A percentile compares a stretch with the other conserved stretches of the same genome.
These are phyloP conservation scores for Goniozus legneri DNA, from an alignment of 1,140 invertebrate genomes.

Conservation along the genomic window DNA sequence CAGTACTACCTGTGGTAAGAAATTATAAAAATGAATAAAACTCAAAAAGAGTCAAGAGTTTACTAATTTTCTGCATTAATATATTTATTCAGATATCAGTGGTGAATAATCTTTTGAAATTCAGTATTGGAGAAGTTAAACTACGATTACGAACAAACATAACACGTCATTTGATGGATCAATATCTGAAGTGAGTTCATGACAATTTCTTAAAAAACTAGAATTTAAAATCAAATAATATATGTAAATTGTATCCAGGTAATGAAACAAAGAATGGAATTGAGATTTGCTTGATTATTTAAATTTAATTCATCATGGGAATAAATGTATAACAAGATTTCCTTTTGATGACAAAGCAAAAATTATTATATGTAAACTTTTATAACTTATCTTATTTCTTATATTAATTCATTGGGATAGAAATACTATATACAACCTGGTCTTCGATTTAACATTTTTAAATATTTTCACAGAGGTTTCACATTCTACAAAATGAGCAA, in stretches of 20 bases:
- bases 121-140: constrained; percentile 90
- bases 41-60: background rate
- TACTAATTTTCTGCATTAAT: constrained; percentile 15
- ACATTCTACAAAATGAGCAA: constrained; percentile 98
- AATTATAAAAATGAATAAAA: constrained; percentile 17
- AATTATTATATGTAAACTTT: too few relatives aligned
- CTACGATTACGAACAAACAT: constrained; percentile 86
- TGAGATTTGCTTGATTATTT: background rate
- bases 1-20: constrained; percentile 79
- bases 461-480: constrained; percentile 78
- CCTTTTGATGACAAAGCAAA: too few relatives aligned
- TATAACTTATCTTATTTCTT: too few relatives aligned
- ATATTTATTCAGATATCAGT: constrained; percentile 70
- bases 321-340: too few relatives aligned
- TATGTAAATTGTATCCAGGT: constrained; percentile 2
- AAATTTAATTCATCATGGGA: background rate
- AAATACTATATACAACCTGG: too few relatives aligned
- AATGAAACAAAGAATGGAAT: constrained; percentile 11
- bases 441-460: too few relatives aligned
- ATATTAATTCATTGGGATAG: too few relatives aligned
- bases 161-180: constrained; percentile 79
- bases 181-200: constrained; percentile 84
- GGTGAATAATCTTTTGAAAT: constrained; percentile 91
- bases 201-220: background rate
- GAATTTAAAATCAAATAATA: background rate